phyloP scores from a whole-genome alignment of 2,113 vertebrate species.

The Danionella cerebrum region DNA sequence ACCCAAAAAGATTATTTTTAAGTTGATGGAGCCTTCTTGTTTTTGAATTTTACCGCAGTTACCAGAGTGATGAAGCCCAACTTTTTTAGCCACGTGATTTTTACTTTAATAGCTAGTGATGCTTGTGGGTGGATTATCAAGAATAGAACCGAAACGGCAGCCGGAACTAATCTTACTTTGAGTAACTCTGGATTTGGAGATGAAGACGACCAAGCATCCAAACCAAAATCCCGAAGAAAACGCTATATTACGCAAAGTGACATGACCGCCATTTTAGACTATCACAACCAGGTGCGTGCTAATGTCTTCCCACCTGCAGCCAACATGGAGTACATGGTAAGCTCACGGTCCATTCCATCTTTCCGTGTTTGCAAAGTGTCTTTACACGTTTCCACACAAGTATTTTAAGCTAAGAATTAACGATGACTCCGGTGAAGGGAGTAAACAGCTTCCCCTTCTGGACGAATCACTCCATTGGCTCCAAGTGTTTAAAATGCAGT shows the following conservation, averaged over 20 bases:
- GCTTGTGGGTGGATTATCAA: not conserved
- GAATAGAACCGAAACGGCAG: not conserved
- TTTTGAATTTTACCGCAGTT: not conserved
- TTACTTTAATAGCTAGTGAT: not conserved
- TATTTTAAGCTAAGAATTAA: too few species aligned
- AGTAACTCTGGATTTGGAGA: not conserved
- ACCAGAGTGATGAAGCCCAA: conserved; percentile 26
- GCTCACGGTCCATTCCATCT: conserved; percentile 27
- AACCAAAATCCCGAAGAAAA: conserved; percentile 69
- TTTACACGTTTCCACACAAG: too few species aligned
- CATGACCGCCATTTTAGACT: conserved; percentile 85
- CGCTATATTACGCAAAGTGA: conserved; percentile 83
- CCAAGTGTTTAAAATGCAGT: too few species aligned
- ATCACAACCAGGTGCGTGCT: conserved; percentile 83
- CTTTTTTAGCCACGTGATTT: conserved; percentile 19
- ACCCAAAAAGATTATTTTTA: too few species aligned
- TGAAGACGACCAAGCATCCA: conserved; percentile 51
- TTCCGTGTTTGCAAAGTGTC: too few species aligned
- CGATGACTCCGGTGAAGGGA: too few species aligned
- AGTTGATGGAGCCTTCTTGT: too few species aligned
- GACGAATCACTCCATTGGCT: too few species aligned
- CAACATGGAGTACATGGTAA: conserved; percentile 94
- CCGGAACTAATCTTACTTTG: not conserved
- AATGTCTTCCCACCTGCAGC: conserved; percentile 84
- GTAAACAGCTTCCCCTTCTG: too few species aligned